Conservation (phyloP, 2,113 vertebrate genomes). For the Meriones unguiculatus region DNA sequence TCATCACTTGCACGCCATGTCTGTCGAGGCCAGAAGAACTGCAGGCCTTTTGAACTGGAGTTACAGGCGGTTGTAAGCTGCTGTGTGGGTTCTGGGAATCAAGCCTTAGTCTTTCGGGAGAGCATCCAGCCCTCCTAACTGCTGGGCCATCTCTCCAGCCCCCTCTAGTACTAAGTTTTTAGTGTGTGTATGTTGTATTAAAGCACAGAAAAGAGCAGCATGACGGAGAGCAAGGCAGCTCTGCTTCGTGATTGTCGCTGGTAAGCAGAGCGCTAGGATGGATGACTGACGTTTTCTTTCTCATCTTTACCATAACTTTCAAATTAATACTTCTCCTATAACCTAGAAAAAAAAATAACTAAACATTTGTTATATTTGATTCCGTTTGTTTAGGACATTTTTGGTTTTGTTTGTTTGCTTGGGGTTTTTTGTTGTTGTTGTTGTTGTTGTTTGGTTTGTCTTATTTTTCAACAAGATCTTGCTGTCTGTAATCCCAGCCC, state of each 20-base stretch:
- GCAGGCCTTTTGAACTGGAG: background rate
- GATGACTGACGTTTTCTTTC: background rate
- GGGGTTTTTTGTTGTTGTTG: background rate
- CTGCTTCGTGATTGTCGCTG: background rate
- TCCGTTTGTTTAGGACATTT: background rate
- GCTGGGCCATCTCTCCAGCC: background rate
- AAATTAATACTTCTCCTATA: constrained; percentile 32
- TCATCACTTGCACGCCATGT: background rate
- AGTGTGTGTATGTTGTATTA: background rate
- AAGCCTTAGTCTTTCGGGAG: background rate
- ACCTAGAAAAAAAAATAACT: background rate
- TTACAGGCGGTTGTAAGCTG: background rate
- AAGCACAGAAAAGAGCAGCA: background rate
- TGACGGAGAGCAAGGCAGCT: background rate
- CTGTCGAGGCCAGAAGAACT: background rate
- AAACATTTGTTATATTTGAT: background rate
- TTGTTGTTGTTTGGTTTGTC: background rate
- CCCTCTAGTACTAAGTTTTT: background rate
- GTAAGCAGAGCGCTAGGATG: background rate
- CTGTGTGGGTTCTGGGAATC: background rate
- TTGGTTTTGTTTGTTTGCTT: background rate
- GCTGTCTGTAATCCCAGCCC: too few species aligned
- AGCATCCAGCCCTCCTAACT: background rate
- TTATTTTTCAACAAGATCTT: too few species aligned
- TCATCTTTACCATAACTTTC: background rate